Percentiles rank a stretch among this genome's conserved stretches.
Evolutionary conservation across 2,888 invertebrate species (phyloP).

Genomic region (Drosophila mayaguana): DNA sequence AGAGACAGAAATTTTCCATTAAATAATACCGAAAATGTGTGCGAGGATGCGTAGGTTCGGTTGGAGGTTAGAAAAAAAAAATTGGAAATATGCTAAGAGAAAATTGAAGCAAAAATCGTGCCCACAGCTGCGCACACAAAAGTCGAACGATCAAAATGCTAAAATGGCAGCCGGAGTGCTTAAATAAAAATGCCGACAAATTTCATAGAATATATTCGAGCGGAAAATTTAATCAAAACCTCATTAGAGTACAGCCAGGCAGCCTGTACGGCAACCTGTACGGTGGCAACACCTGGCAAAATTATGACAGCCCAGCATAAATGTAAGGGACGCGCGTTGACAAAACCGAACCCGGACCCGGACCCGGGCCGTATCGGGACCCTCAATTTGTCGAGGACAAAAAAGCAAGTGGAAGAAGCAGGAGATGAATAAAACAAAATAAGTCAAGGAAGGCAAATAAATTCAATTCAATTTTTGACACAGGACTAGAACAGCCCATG

Average conservation of each 20-base stretch:
- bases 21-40: constrained; percentile 14
- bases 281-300: constrained; percentile 25
- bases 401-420: not conserved
- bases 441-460: constrained; percentile 24
- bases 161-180: constrained; percentile 24
- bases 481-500: constrained; percentile 23
- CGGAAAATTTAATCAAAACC: constrained; percentile 74
- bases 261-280: not conserved
- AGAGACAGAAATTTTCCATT: constrained; percentile 28
- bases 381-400: constrained; percentile 47
- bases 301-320: constrained; percentile 47
- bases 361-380: constrained; percentile 34
- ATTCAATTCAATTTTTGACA: constrained; percentile 61
- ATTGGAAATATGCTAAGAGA: constrained; percentile 50
- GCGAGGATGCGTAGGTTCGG: constrained; percentile 4
- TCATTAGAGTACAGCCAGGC: constrained; percentile 38
- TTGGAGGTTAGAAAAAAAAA: constrained; percentile 7
- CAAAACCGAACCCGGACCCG: constrained; percentile 20
- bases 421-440: not conserved
- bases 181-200: constrained; percentile 42
- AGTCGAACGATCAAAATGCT: constrained; percentile 20
- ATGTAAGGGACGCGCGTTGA: constrained; percentile 29
- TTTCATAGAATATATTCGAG: constrained; percentile 45
- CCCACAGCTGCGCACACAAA: constrained; percentile 22
- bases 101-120: constrained; percentile 48